Base-by-base conservation (phyloP, 2,888 invertebrate species). In the Chrysotoxum bicinctum region DNA sequence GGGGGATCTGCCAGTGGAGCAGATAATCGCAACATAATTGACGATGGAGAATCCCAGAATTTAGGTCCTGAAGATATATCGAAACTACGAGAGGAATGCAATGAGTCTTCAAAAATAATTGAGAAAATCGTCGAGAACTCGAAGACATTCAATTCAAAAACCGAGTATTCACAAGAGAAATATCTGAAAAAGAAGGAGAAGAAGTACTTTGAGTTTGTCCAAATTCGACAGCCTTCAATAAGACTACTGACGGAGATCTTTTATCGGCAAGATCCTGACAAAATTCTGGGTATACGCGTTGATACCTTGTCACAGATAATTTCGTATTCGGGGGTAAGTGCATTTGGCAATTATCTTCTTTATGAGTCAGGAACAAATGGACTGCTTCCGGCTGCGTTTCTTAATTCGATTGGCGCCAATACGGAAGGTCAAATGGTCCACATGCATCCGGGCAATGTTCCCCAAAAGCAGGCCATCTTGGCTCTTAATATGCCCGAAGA, bases 141-240 rank as follows among this genome's bases (percentile, higher is more conserved):
- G 16, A 96, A 95, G 87, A 98, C 98, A 0, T 99, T 99, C 91
- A 94, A 94, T 43, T 93, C 94, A 74, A 98, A 98, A 93, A 99
- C 98, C 0, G 97, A 96, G 89, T 99, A 95, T 91, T 96, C 97
- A 0, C 97, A 99, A 91, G 97, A 97, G 88, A 99, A 99, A 91
- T 99, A 99, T 91, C 93, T 99, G 52, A 96, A 96, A 89, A 99
- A 99, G 91, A 99, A 99, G 91, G 97, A 97, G 89, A 96, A 96
- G 88, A 99, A 99, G 92, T 99, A 98, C 92, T 96, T 95, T 90
- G 96, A 96, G 89, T 96, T 95, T 89, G 93, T 98, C 16, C 95
- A 95, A 87, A 94, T 99, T 60, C 93, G 96, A 6, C 95, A 94
- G 89, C 98, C 99, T 0, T 96, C 95, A 43, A 93, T 98, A 76